A percentile compares a stretch with the other conserved stretches of the same genome.
These are phyloP conservation scores for Hippocampus zosterae DNA, from an alignment of 2,113 vertebrate genomes.

Conservation along the genomic window DNA sequence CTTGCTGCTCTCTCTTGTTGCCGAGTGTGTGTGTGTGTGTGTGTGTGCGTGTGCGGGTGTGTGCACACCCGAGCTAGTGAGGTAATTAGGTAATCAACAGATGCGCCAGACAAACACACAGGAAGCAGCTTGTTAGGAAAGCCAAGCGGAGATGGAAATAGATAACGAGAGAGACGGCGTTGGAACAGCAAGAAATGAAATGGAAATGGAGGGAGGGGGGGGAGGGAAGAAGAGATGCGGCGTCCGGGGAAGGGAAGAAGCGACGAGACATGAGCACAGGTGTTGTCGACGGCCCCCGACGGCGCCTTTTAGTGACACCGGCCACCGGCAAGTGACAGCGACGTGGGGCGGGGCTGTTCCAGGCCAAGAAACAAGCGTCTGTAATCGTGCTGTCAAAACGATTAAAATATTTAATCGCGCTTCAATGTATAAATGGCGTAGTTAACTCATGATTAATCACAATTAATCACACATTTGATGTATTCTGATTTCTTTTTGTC, in stretches of 20 bases:
- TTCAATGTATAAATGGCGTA: no score
- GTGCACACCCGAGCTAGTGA: slow-evolving; percentile 17
- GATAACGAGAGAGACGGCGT: slow-evolving; percentile 47
- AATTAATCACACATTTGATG: no score
- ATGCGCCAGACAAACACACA: slow-evolving; percentile 60
- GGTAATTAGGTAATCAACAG: slow-evolving; percentile 71
- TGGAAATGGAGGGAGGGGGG: slow-evolving; percentile 1
- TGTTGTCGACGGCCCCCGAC: slow-evolving; percentile 49
- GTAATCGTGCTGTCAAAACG: background rate
- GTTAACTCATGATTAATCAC: no score
- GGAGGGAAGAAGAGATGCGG: background rate
- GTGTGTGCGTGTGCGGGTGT: slow-evolving; percentile 8
- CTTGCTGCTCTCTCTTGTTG: background rate
- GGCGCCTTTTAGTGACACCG: slow-evolving; percentile 37
- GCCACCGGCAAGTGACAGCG: slow-evolving; percentile 49
- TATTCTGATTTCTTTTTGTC: no score
- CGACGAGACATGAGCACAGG: slow-evolving; percentile 36
- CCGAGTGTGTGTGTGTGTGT: background rate
- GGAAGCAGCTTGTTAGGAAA: slow-evolving; percentile 67
- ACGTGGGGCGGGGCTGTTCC: background rate
- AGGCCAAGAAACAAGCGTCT: background rate
- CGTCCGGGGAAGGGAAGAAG: slow-evolving; percentile 5
- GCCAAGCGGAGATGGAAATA: slow-evolving; percentile 51
- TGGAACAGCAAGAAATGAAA: slow-evolving; percentile 27
- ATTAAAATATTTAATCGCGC: no score